Evolutionary conservation across 92 coral and sea anemone species (phyloP), one percentile per base, ranked within the genome.

Genomic region (Zoanthus solanderi): DNA sequence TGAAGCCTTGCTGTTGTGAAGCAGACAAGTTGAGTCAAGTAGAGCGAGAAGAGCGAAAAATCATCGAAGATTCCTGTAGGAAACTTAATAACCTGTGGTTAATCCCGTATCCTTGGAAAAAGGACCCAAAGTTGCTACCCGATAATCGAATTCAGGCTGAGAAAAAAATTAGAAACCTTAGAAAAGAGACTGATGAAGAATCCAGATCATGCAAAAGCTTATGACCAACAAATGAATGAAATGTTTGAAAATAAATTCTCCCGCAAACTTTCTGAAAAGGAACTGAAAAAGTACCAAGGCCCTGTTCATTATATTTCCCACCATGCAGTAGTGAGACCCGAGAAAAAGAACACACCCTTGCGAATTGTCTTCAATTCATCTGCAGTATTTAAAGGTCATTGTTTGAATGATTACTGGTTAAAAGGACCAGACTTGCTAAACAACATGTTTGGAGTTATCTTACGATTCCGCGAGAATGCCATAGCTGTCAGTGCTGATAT

Each of bases 41-140:
- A 14, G 92, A 92, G 78, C 60, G 87, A 15, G 90, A 89, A 72
- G 94, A 92, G 72, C 90, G 83, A 12, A 85, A 78, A 75, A 28
- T 92, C 60, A 89, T 89, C 10, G 88, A 86, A 69, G 53, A 93
- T 69, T 87, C 93, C 5, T 94, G 90, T 67, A 32, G 73, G 78
- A 73, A 71, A 67, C 57, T 84, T 30, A 69, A 45, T 50, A 75
- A 79, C 14, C 89, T 73, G 81, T 93, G 91, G 94, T 37, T 75
- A 47, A 86, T 93, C 17, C 85, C 89, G 7, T 93, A 91, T 44
- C 92, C 92, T 0, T 93, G 96, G 91, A 89, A 79, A 48, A 88
- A 60, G 37, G 89, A 88, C 69, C 90, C 92, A 13, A 77, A 72
- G 0, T 69, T 28, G 28, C 75, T 93, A 31, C 90, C 87, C 9